A percentile compares a stretch with the other conserved stretches of the same genome.
These are phyloP conservation scores for Cynopterus brachyotis DNA, from an alignment of 2,113 vertebrate species.

Conservation along the genomic window DNA sequence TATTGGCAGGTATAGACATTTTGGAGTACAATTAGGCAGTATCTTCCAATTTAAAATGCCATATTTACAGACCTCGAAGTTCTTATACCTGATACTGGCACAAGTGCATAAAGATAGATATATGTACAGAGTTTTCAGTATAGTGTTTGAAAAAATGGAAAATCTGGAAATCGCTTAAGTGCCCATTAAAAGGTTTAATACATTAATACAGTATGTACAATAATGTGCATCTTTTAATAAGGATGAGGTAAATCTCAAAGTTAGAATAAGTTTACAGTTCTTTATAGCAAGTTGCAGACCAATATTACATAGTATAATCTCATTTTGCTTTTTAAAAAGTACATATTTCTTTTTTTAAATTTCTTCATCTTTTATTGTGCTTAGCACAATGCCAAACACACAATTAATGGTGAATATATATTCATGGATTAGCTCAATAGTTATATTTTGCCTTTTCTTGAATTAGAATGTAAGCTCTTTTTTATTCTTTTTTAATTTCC, in stretches of 20 bases:
- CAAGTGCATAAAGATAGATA: neutral
- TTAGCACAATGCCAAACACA: neutral
- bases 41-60: neutral
- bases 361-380: neutral
- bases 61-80: neutral
- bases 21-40: neutral
- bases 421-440: neutral
- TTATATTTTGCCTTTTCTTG: neutral
- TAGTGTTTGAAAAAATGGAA: neutral
- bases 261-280: neutral
- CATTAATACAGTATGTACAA: neutral
- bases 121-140: neutral
- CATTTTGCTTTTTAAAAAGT: slow-evolving; percentile 30
- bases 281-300: neutral
- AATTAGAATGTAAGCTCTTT: slow-evolving; percentile 41
- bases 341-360: neutral
- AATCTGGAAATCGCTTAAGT: neutral
- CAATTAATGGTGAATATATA: neutral
- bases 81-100: neutral
- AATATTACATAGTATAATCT: neutral
- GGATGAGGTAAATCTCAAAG: neutral
- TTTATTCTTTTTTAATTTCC: too few relatives aligned
- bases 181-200: neutral
- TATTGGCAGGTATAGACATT: neutral
- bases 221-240: neutral